phyloP scores from a whole-genome alignment of 2,888 invertebrate genomes.

The Lordiphosa fenestrarum region DNA sequence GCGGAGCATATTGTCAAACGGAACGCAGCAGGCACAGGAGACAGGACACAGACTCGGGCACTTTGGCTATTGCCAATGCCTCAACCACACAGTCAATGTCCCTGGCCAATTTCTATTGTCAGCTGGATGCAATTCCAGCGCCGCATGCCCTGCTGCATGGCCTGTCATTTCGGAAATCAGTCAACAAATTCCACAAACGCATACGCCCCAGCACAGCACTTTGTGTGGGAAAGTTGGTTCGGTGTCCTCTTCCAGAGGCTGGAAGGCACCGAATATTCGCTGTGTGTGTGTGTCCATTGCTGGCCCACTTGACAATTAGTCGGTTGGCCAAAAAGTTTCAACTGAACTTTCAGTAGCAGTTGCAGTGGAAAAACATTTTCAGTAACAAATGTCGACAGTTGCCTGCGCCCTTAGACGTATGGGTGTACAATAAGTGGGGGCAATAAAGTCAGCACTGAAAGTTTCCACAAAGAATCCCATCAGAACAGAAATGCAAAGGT shows the following conservation, averaged over 20 bases:
- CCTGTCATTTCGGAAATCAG: constrained; percentile 54
- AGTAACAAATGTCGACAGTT: constrained; percentile 1
- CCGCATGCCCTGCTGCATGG: constrained; percentile 27
- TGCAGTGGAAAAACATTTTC: constrained; percentile 19
- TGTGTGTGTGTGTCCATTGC: constrained; percentile 7
- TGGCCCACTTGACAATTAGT: constrained; percentile 39
- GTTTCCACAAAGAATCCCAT: neutral
- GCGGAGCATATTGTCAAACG: constrained; percentile 58
- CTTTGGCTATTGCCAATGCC: constrained; percentile 64
- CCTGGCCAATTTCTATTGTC: constrained; percentile 70
- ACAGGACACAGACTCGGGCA: constrained; percentile 41
- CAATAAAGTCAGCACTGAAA: neutral
- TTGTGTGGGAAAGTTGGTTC: constrained; percentile 24
- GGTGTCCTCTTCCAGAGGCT: constrained; percentile 2
- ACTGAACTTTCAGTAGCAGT: constrained; percentile 22
- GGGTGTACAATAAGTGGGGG: neutral
- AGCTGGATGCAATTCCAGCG: constrained; percentile 36
- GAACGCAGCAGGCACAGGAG: constrained; percentile 29
- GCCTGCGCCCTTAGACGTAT: neutral
- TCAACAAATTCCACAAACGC: constrained; percentile 48
- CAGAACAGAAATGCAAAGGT: neutral
- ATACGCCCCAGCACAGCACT: constrained; percentile 31
- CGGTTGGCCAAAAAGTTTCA: constrained; percentile 38
- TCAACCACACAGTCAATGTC: constrained; percentile 33
- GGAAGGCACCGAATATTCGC: constrained; percentile 16